Evolutionary conservation across 2,888 invertebrate species (phyloP).

Genomic region (Drosophila atroscutellata): DNA sequence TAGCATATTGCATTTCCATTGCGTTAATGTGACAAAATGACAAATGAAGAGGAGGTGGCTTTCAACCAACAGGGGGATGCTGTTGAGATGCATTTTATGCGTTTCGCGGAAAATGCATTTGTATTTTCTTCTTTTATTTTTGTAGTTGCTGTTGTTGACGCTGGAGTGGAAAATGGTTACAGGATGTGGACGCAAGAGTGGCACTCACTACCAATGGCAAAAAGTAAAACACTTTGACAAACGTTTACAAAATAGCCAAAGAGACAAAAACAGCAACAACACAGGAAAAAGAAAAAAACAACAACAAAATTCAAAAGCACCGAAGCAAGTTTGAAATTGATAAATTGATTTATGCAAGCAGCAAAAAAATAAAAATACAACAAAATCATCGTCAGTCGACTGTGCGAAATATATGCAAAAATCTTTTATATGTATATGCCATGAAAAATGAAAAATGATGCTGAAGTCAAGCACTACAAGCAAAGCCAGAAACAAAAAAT

Average conservation of each 20-base stretch:
- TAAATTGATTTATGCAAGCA: constrained; percentile 76
- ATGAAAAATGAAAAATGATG: constrained; percentile 66
- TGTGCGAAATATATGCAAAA: constrained; percentile 49
- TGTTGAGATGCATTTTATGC: constrained; percentile 63
- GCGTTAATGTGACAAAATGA: constrained; percentile 84
- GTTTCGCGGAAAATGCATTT: constrained; percentile 74
- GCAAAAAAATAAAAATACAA: constrained; percentile 32
- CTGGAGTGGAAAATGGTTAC: constrained; percentile 15
- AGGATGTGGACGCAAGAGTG: constrained; percentile 22
- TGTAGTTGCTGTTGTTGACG: constrained; percentile 21
- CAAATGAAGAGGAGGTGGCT: constrained; percentile 74
- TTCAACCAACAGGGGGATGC: constrained; percentile 1
- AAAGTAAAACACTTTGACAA: constrained; percentile 78
- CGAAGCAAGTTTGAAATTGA: constrained; percentile 73
- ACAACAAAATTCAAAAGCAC: constrained; percentile 39
- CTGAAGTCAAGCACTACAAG: constrained; percentile 6
- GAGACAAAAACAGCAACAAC: constrained; percentile 47
- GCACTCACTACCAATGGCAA: constrained; percentile 33
- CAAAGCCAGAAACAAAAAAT: constrained; percentile 11
- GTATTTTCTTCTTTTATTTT: constrained; percentile 49
- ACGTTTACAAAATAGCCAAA: constrained; percentile 71
- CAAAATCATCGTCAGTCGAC: constrained; percentile 49
- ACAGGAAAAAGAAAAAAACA: not conserved
- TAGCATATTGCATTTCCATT: constrained; percentile 82
- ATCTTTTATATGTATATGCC: constrained; percentile 36